Evolutionary conservation across 2,888 invertebrate species (phyloP).

Genomic region (Sepiola atlantica): DNA sequence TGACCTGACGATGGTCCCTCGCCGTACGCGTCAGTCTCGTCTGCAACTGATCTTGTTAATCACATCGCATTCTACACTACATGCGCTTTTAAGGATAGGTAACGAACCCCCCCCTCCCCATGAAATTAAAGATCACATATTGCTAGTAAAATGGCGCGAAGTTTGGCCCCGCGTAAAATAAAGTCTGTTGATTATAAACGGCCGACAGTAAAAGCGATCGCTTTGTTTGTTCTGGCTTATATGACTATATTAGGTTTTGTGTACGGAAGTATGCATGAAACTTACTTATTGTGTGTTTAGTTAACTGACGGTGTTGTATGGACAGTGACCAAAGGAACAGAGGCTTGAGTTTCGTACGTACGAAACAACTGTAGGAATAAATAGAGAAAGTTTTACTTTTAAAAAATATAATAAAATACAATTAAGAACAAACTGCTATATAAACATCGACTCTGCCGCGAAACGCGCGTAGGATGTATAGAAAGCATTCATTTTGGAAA

Average conservation of each 20-base stretch:
- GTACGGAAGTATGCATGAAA: not conserved
- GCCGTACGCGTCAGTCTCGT: conserved; percentile 32
- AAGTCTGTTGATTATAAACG: not conserved
- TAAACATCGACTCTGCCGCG: not conserved
- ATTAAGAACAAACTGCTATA: not conserved
- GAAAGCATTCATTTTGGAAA: no score
- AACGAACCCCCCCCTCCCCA: no score
- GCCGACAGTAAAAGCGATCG: not conserved
- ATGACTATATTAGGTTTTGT: not conserved
- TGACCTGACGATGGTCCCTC: conserved; percentile 32
- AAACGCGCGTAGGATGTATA: no score
- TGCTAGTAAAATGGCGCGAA: not conserved
- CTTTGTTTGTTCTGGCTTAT: conserved; percentile 1
- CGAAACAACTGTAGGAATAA: not conserved
- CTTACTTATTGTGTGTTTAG: not conserved
- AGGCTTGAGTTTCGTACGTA: not conserved
- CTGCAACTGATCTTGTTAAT: conserved; percentile 1
- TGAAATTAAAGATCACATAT: not conserved
- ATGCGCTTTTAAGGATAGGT: conserved; percentile 16
- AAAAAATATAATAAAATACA: not conserved
- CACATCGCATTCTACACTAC: not conserved
- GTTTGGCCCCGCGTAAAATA: not conserved
- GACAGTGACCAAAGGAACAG: no score
- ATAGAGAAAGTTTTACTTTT: not conserved
- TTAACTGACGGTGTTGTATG: not conserved